phyloP scores from a whole-genome alignment of 1,140 invertebrate genomes.

The Drosophila novamexicana region DNA sequence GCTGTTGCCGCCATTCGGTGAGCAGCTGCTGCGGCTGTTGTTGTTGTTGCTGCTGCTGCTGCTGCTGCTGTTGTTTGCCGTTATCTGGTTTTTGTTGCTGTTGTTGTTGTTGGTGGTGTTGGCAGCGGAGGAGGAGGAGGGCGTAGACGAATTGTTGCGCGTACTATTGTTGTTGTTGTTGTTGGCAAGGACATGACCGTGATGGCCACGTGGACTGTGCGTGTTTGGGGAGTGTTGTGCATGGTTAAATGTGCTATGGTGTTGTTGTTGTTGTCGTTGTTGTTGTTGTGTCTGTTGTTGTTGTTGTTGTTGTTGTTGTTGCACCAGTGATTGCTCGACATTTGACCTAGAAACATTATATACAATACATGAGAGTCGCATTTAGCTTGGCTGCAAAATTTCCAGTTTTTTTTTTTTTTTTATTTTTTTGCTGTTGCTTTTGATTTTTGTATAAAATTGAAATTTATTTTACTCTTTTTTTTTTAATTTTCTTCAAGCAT shows the following conservation, averaged over 20 bases:
- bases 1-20: neutral
- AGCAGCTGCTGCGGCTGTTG: constrained; percentile 24
- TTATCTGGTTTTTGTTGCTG: constrained; percentile 4
- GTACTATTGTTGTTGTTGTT: constrained; percentile 49
- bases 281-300: constrained; percentile 59
- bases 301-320: constrained; percentile 74
- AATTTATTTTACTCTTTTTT: constrained; percentile 27
- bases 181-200: constrained; percentile 47
- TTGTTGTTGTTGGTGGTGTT: constrained; percentile 14
- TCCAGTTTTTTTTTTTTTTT: constrained; percentile 36
- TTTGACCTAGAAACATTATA: constrained; percentile 85
- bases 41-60: constrained; percentile 21
- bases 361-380: constrained; percentile 61
- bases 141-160: constrained; percentile 19
- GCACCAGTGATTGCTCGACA: constrained; percentile 83
- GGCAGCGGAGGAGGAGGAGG: constrained; percentile 13
- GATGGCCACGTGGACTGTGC: constrained; percentile 50
- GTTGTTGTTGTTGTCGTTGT: constrained; percentile 56
- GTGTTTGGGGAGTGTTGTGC: constrained; percentile 58
- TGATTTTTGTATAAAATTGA: constrained; percentile 12
- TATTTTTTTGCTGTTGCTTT: constrained; percentile 28
- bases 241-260: constrained; percentile 70
- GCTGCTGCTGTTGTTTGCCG: constrained; percentile 9
- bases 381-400: constrained; percentile 53
- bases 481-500: constrained; percentile 37